These are phyloP conservation scores for Brachycybe producta DNA, from an alignment of 2,888 invertebrate species.

Conservation along the genomic window DNA sequence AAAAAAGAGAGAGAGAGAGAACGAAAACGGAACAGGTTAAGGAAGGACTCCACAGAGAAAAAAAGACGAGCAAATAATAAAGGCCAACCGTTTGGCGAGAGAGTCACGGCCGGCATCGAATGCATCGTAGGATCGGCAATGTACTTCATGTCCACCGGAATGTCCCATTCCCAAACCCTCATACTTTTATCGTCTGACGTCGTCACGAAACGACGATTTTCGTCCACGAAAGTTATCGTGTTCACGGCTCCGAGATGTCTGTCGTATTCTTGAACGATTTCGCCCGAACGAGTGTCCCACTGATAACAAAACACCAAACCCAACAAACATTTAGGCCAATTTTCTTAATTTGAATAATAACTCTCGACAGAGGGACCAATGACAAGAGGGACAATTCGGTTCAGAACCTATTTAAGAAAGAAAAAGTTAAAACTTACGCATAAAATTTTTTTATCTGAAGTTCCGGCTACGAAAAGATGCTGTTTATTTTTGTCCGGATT, in stretches of 20 bases:
- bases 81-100: slow-evolving; percentile 64
- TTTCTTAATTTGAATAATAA: too few species aligned
- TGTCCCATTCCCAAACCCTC: slow-evolving; percentile 99
- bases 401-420: too few species aligned
- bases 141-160: slow-evolving; percentile 98
- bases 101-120: slow-evolving; percentile 91
- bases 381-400: too few species aligned
- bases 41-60: background rate
- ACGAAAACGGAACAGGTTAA: background rate
- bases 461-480: slow-evolving; percentile 93
- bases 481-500: slow-evolving; percentile 96
- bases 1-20: too few species aligned
- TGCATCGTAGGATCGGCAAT: slow-evolving; percentile 99
- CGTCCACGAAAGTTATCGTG: slow-evolving; percentile 97
- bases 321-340: too few species aligned
- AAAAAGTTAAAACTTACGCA: slow-evolving; percentile 67
- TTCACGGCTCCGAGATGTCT: slow-evolving; percentile 97
- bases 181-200: slow-evolving; percentile 98
- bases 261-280: slow-evolving; percentile 96
- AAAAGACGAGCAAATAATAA: background rate
- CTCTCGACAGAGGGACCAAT: too few species aligned
- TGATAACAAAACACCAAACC: slow-evolving; percentile 37
- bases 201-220: slow-evolving; percentile 92
- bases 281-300: slow-evolving; percentile 94
- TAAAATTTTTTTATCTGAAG: slow-evolving; percentile 97